Evolutionary conservation across 2,797 vertebrate genomes (phyloP), one percentile per base, ranked within the genome.

Genomic region (Clarias pachynema): DNA sequence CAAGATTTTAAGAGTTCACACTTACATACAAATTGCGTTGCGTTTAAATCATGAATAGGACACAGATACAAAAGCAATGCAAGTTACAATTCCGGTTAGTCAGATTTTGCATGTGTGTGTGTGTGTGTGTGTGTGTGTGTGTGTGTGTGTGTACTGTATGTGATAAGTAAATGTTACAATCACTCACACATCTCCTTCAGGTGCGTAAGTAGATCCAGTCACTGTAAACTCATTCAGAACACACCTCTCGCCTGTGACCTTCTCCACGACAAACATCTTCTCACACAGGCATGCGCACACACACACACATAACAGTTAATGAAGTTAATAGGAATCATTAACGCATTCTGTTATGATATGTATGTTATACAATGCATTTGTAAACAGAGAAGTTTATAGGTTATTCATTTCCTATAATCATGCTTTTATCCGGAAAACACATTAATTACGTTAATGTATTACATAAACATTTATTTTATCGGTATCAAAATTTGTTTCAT

Each of bases 151-250:
- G 4, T 85, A 31, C 31, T 31, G 63, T 68, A 72, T 66, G 74
- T 74, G 81, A 62, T n/a, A 60, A 84, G 86, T 89, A 89, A 87
- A 87, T 84, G 88, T 92, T 91, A 92, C 91, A 90, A 81, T 74
- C 91, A 96, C 95, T 95, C 94, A 96, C 95, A 95, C 94, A 91
- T 96, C 95, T 91, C 95, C 95, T 88, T 96, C 95, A 37, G 95
- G 95, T 79, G 94, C 94, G 22, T 96, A 96, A 86, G 95, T 96
- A 85, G 95, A 96, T 94, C 95, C 95, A 86, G 94, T 96, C 89
- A 96, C 93, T 62, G 93, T 89, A 89, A 96, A 96, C 88, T 96
- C 95, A 60, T 68, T 95, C 86, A 95, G 91, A 89, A 89, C 89
- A 92, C 94, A 95, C 63, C 82, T 90, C 24, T 94, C 92, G 62